Percentiles rank a stretch among this genome's conserved stretches.
These are phyloP conservation scores for Pavo muticus DNA, from an alignment of 2,113 vertebrate genomes.

Conservation along the genomic window DNA sequence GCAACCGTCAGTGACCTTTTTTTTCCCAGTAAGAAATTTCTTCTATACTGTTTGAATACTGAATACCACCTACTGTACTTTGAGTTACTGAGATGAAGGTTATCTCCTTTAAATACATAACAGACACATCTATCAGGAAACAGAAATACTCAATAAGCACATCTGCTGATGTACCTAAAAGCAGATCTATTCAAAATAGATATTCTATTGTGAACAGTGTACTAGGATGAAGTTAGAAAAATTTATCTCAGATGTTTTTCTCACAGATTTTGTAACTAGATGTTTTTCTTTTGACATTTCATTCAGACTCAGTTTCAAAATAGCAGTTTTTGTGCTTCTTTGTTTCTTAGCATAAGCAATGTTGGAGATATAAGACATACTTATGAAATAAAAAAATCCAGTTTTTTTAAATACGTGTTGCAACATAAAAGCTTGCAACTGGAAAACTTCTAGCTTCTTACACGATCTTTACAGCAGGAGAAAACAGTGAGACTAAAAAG, in stretches of 20 bases:
- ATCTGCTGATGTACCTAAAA: neutral
- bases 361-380: neutral
- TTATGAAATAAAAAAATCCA: neutral
- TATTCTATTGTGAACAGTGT: neutral
- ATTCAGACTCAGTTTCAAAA: conserved; percentile 12
- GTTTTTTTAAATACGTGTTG: neutral
- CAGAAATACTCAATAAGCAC: neutral
- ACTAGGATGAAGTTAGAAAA: conserved; percentile 21
- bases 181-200: neutral
- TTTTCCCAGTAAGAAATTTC: neutral
- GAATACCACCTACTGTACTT: neutral
- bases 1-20: neutral
- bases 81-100: neutral
- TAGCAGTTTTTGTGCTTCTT: conserved; percentile 1
- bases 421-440: neutral
- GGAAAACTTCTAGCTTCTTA: neutral
- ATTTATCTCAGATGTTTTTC: conserved; percentile 14
- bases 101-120: neutral
- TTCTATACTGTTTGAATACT: neutral
- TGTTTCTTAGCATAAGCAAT: neutral
- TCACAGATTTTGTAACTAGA: neutral
- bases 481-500: neutral
- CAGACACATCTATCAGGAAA: neutral
- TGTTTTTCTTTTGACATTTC: conserved; percentile 32
- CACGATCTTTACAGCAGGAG: neutral